A percentile compares a stretch with the other conserved stretches of the same genome.
These are phyloP conservation scores for Sus scrofa DNA, from an alignment of 2,113 vertebrate species.

Conservation along the genomic window T2T-Sscrofa CM000819.6:142010501-142011000, in stretches of 20 bases:
- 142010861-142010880: slow-evolving; percentile 78
- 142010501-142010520: slow-evolving; percentile 62
- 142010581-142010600: slow-evolving; percentile 74
- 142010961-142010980: slow-evolving; percentile 62
- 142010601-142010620: slow-evolving; percentile 74
- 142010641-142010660: slow-evolving; percentile 67
- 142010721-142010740: background rate
- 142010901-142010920: background rate
- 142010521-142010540: slow-evolving; percentile 75
- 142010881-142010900: slow-evolving; percentile 60
- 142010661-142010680: slow-evolving; percentile 68
- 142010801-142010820: background rate
- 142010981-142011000: slow-evolving; percentile 50
- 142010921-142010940: slow-evolving; percentile 33
- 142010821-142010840: slow-evolving; percentile 33
- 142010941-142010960: slow-evolving; percentile 57
- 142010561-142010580: slow-evolving; percentile 72
- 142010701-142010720: background rate
- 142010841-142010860: slow-evolving; percentile 45
- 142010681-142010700: slow-evolving; percentile 38
- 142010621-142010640: slow-evolving; percentile 64
- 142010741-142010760: background rate
- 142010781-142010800: background rate
- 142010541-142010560: slow-evolving; percentile 62
- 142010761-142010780: too few relatives aligned